Percentiles rank a stretch among this genome's conserved stretches.
Evolutionary conservation across 2,888 invertebrate species (phyloP).

Genomic region (Encarsia formosa): DNA sequence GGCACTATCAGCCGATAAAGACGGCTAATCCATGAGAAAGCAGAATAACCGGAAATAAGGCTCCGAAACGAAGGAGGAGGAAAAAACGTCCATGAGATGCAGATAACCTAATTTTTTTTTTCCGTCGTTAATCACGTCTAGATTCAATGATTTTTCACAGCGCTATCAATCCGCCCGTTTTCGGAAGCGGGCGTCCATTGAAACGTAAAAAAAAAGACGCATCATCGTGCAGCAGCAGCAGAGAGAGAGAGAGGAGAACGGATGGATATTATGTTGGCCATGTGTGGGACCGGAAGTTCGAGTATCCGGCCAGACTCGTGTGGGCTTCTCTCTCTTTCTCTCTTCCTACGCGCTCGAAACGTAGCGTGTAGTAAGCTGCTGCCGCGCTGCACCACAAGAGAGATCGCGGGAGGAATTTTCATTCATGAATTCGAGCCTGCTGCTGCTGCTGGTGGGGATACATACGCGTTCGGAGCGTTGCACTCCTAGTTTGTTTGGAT

Average conservation of each 20-base stretch:
- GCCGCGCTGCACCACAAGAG: constrained; percentile 6
- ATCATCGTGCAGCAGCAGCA: background rate
- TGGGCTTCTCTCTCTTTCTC: constrained; percentile 43
- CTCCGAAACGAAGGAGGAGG: too few relatives aligned
- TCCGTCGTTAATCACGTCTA: too few relatives aligned
- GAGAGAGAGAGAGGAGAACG: constrained; percentile 12
- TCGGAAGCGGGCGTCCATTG: too few relatives aligned
- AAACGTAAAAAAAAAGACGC: too few relatives aligned
- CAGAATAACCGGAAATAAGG: too few relatives aligned
- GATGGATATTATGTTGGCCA: constrained; percentile 35
- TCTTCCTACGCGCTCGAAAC: constrained; percentile 11
- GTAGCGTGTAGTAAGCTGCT: constrained; percentile 5
- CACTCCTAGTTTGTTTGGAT: too few relatives aligned
- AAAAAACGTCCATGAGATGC: too few relatives aligned
- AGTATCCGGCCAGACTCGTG: constrained; percentile 53
- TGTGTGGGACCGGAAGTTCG: constrained; percentile 52
- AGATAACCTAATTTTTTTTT: too few relatives aligned
- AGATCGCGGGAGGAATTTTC: constrained; percentile 16
- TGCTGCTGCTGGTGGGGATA: background rate
- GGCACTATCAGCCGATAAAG: too few relatives aligned
- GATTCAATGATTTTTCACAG: too few relatives aligned
- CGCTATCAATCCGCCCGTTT: too few relatives aligned
- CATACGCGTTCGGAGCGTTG: background rate
- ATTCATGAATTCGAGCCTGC: constrained; percentile 23
- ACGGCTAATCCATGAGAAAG: too few relatives aligned